Evolutionary conservation across 2,888 invertebrate genomes (phyloP), one percentile per base, ranked within the genome.

Genomic region (Phlogophora meticulosa): DNA sequence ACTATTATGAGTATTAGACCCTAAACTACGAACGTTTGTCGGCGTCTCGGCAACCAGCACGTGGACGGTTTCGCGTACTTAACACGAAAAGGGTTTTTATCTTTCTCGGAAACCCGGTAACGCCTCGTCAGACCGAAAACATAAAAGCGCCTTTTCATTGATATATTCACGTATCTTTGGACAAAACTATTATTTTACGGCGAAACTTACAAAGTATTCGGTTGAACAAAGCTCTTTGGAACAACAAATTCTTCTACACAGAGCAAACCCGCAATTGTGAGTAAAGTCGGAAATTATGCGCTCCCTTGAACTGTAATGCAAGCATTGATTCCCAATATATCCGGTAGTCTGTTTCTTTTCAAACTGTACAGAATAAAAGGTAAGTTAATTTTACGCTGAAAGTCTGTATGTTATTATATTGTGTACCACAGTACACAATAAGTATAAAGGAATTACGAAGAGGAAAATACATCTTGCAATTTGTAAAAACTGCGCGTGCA

Each of bases 41-140:
- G 93, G 92, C 87, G 72, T 45, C 63, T 91, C 91, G 91, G 91
- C 87, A 71, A 48, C 64, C 48, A 86, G 91, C 94, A 90, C 93
- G 93, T 92, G 93, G 89, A 88, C 82, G 72, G 58, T 84, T 90
- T 87, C 85, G 87, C 87, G 84, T 84, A 84, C 82, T 88, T 83
- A 75, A 84, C 85, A 86, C 81, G 72, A 90, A 92, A 94, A 91
- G 90, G 93, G 91, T 87, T 92, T 87, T 78, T 78, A 82, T 79
- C 79, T 81, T 93, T 92, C 93, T 84, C 34, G 78, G 93, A 92
- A 94, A 84, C 83, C 67, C 55, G 77, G 71, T 66, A 87, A 82
- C 82, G 76, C 72, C 82, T 69, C 70, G 48, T 55, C 72, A 55
- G 51, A 70, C 74, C 75, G 66, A 80, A 80, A 86, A 86, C 83